Evolutionary conservation across 2,797 vertebrate genomes (phyloP).

Genomic region (Chrosomus eos): DNA sequence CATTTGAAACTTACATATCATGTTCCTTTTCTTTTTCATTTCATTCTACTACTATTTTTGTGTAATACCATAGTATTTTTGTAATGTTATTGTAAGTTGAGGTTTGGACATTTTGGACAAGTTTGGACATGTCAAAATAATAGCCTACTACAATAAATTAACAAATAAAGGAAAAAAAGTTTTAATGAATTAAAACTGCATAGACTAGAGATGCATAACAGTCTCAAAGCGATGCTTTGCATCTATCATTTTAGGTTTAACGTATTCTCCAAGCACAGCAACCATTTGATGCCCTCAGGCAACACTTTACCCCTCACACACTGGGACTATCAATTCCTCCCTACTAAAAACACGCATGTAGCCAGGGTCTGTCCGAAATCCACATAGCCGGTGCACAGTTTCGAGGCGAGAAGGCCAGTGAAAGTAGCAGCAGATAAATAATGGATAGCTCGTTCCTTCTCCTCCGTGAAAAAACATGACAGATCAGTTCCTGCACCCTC

Average conservation of each 20-base stretch:
- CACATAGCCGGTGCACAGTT: background rate
- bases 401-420: constrained; percentile 3
- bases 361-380: constrained; percentile 1
- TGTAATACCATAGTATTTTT: background rate
- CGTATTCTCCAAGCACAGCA: constrained; percentile 16
- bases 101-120: too few species aligned
- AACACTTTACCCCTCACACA: constrained; percentile 37
- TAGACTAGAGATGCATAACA: background rate
- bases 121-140: background rate
- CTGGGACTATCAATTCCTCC: constrained; percentile 36
- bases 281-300: constrained; percentile 38
- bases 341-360: constrained; percentile 4
- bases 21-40: background rate
- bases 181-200: background rate
- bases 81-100: background rate
- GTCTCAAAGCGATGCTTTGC: background rate
- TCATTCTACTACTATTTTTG: background rate
- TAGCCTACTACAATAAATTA: background rate
- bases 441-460: constrained; percentile 50
- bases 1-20: background rate
- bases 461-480: constrained; percentile 62
- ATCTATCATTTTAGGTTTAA: background rate
- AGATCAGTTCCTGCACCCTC: constrained; percentile 64
- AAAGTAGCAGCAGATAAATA: constrained; percentile 62
- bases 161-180: background rate